Evolutionary conservation across 2,113 vertebrate species (phyloP).

Genomic region (Fregata magnificens): DNA sequence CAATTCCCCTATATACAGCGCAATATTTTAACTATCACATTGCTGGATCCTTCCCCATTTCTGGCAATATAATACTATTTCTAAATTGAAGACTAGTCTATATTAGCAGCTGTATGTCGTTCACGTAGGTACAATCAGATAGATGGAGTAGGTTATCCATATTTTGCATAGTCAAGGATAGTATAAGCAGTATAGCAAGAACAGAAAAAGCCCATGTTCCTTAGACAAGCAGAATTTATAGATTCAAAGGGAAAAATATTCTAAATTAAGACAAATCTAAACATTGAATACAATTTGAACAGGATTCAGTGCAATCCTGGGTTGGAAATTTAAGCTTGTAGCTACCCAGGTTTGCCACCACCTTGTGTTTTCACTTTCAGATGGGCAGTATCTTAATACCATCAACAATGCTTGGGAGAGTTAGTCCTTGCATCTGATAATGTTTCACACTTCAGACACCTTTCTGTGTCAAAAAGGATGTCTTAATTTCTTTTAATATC

Average conservation of each 20-base stretch:
- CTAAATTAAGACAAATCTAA: neutral
- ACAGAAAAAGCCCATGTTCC: neutral
- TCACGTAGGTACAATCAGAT: rapidly evolving
- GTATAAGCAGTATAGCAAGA: neutral
- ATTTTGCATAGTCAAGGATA: too few relatives aligned
- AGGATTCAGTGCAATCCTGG: neutral
- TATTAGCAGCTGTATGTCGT: neutral
- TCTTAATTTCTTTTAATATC: neutral
- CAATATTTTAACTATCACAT: neutral
- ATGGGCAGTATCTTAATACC: neutral
- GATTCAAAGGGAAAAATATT: neutral
- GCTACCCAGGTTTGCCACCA: neutral
- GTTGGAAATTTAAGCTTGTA: neutral
- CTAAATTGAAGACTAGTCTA: neutral
- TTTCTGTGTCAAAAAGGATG: neutral
- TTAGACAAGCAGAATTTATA: neutral
- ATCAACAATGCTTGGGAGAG: neutral
- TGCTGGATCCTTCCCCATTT: neutral
- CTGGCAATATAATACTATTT: neutral
- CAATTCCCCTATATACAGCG: neutral
- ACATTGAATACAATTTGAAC: neutral
- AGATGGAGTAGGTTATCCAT: neutral
- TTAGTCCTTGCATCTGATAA: neutral
- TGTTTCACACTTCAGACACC: neutral
- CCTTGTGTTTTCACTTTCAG: neutral